These are phyloP conservation scores for Drosophila prostipennis DNA, from an alignment of 2,888 invertebrate species.

Conservation along the genomic window DNA sequence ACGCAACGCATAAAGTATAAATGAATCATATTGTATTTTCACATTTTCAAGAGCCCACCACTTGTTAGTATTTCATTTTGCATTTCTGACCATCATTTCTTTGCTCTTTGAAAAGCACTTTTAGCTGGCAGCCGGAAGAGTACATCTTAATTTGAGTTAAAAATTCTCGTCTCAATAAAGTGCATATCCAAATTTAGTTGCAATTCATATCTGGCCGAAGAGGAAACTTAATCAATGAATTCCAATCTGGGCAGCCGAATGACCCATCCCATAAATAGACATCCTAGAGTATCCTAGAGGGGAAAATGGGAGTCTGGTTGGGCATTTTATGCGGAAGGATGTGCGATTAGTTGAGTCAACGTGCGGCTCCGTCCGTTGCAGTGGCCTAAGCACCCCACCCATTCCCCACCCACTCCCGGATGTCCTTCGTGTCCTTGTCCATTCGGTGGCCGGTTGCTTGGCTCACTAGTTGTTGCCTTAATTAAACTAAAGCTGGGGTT, in stretches of 20 bases:
- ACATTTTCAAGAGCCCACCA: background rate
- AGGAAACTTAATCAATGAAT: constrained; percentile 36
- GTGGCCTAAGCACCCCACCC: constrained; percentile 9
- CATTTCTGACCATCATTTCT: background rate
- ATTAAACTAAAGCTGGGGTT: constrained; percentile 78
- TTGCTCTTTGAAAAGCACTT: constrained; percentile 9
- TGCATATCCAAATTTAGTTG: constrained; percentile 35
- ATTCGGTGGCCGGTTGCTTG: constrained; percentile 66
- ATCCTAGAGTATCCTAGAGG: constrained; percentile 15
- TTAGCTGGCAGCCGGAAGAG: background rate
- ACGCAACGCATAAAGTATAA: background rate
- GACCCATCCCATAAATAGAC: constrained; percentile 11
- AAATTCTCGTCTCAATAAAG: constrained; percentile 26
- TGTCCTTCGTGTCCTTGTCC: constrained; percentile 30
- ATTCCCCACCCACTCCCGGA: background rate
- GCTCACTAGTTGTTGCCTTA: constrained; percentile 76
- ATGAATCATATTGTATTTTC: background rate
- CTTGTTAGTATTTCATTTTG: background rate
- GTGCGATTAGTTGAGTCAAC: constrained; percentile 79
- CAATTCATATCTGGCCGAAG: constrained; percentile 28
- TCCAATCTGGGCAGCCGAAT: constrained; percentile 26
- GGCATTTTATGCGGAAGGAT: constrained; percentile 75
- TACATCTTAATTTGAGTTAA: constrained; percentile 17
- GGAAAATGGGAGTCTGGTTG: constrained; percentile 17
- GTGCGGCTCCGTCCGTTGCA: constrained; percentile 40